phyloP scores from a whole-genome alignment of 2,888 invertebrate genomes.

The Archips xylosteana region DNA sequence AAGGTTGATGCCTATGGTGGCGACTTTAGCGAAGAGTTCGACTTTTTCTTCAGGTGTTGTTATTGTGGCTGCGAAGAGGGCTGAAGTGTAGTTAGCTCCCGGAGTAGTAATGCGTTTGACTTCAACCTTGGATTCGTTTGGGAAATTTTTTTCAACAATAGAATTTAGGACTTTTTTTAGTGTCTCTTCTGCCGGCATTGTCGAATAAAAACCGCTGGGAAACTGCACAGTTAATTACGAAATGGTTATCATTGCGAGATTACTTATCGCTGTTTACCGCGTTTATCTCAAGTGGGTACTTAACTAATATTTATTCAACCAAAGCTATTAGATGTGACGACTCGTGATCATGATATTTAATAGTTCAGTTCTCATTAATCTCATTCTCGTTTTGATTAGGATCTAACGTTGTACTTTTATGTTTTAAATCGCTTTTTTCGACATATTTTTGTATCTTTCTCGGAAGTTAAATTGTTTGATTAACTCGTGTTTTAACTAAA shows the following conservation, averaged over 20 bases:
- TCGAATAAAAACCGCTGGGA: not conserved
- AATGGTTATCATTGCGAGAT: not conserved
- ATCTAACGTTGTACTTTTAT: not conserved
- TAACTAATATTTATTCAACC: not conserved
- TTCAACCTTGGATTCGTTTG: not conserved
- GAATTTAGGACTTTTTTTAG: not conserved
- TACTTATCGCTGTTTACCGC: not conserved
- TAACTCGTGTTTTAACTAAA: too few relatives aligned
- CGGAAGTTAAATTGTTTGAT: too few relatives aligned
- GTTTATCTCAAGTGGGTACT: not conserved
- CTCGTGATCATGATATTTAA: not conserved
- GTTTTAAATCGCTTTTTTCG: too few relatives aligned
- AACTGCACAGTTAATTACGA: not conserved
- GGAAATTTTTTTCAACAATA: not conserved
- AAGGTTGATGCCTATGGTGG: not conserved
- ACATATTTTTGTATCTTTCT: too few relatives aligned
- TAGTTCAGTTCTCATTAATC: not conserved
- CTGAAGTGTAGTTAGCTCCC: conserved; percentile 5
- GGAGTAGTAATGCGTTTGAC: not conserved
- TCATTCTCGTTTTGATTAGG: not conserved
- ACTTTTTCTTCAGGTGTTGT: not conserved
- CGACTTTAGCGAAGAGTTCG: conserved; percentile 14
- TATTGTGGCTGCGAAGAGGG: not conserved
- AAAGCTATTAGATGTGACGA: not conserved
- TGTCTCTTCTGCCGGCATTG: conserved; percentile 7